These are phyloP conservation scores for Diaphora mendica DNA, from an alignment of 2,888 invertebrate species.

Conservation along the genomic window DNA sequence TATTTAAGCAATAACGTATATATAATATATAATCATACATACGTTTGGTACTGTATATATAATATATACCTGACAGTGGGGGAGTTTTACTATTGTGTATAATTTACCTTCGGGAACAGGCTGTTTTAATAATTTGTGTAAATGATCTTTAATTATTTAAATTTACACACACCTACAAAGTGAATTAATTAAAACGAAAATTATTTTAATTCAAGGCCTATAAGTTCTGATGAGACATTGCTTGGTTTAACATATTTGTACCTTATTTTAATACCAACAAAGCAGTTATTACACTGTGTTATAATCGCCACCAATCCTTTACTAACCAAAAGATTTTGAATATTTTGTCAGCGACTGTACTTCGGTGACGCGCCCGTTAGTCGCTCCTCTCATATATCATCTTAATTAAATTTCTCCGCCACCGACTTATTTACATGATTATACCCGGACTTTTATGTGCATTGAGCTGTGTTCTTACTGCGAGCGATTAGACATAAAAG, in stretches of 20 bases:
- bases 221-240: neutral
- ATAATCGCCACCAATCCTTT: neutral
- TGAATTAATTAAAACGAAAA: neutral
- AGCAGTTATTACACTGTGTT: neutral
- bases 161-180: too few relatives aligned
- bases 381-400: conserved; percentile 82
- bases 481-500: conserved; percentile 11
- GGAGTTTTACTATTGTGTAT: neutral
- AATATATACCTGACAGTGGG: too few relatives aligned
- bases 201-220: neutral
- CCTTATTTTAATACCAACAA: neutral
- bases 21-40: neutral
- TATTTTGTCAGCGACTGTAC: conserved; percentile 67
- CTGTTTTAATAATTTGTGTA: too few relatives aligned
- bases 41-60: neutral
- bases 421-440: conserved; percentile 80
- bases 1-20: neutral
- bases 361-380: conserved; percentile 70
- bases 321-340: conserved; percentile 25
- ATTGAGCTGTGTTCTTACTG: conserved; percentile 31
- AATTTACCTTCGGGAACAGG: neutral
- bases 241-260: neutral
- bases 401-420: conserved; percentile 85
- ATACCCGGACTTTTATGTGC: conserved; percentile 67
- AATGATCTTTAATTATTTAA: too few relatives aligned